Evolutionary conservation across 2,113 vertebrate species (phyloP), one percentile per base, ranked within the genome.

Genomic region (Paramisgurnus dabryanus): DNA sequence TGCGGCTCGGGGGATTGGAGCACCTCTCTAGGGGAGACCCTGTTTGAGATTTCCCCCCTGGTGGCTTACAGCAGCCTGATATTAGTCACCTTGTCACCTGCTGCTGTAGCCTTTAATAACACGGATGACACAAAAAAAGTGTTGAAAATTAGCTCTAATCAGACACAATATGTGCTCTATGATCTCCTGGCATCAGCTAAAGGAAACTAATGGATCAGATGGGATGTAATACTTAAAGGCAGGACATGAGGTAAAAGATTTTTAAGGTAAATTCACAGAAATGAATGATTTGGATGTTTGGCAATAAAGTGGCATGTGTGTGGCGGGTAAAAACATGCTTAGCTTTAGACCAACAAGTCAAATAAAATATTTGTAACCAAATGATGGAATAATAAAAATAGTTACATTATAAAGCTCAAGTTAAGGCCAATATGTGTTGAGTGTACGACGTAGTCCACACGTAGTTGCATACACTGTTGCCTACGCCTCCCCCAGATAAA

Each of bases 1-100:
- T 87, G 90, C 86, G 76, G 72, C 85, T 82, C 86, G 90, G 85
- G 88, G 89, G 90, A 39, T 3, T 43, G 18, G 84, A 86, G 87
- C 90, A 88, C 83, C 76, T 82, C 67, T 72, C 65, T 80, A 76
- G 83, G 73, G 41, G 5, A 45, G 49, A 63, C 15, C 18, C 57
- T 57, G 27, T 71, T 79, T 88, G 86, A 90, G 87, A 91, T 90
- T 88, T 80, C 83, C 86, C 85, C 85, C 87, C 84, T 82, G 88
- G 90, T 92, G 94, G 95, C 95, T 94, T 94, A 91, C 91, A 91
- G 90, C 91, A 80, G 86, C 87, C 87, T 87, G 84, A 90, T 90
- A 91, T 91, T 93, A 86, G 88, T 89, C 89, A 88, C 86, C 86
- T 89, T 91, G 93, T 92, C 90, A 85, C 49, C 88, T 86, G 82